Conservation (phyloP, 2,888 invertebrate species). For the Gymnocheta viridis region DNA sequence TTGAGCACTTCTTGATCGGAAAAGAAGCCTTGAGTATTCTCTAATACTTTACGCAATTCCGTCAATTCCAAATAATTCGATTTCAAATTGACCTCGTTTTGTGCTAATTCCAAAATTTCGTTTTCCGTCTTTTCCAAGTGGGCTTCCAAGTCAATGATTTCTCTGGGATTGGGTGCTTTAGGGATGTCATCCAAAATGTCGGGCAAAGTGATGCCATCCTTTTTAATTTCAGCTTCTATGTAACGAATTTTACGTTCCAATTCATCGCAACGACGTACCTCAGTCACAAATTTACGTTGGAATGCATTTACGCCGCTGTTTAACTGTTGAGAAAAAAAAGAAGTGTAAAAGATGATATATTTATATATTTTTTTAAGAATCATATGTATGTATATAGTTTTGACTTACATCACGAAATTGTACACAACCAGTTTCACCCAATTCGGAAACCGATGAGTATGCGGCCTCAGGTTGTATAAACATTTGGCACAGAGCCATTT, state of each 20-base stretch:
- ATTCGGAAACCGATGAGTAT: constrained; percentile 95
- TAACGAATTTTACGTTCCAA: constrained; percentile 91
- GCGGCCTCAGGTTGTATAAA: constrained; percentile 98
- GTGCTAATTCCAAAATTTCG: constrained; percentile 96
- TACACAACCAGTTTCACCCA: constrained; percentile 96
- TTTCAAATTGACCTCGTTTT: constrained; percentile 96
- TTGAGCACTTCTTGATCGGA: constrained; percentile 81
- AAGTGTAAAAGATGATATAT: too few relatives aligned
- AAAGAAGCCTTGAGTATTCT: constrained; percentile 90
- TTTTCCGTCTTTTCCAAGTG: constrained; percentile 98
- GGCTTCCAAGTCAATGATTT: constrained; percentile 91
- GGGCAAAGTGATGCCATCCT: constrained; percentile 88
- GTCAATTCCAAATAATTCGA: constrained; percentile 96
- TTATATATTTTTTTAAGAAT: too few relatives aligned
- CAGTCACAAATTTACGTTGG: constrained; percentile 93
- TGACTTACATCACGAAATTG: constrained; percentile 97
- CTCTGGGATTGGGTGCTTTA: constrained; percentile 89
- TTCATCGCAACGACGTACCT: constrained; percentile 92
- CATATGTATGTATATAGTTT: too few relatives aligned
- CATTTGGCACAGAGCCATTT: constrained; percentile 96
- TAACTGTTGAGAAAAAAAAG: constrained; percentile 83
- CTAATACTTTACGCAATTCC: constrained; percentile 95
- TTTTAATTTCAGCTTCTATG: constrained; percentile 91
- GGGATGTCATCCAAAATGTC: constrained; percentile 87
- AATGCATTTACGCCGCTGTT: constrained; percentile 91